phyloP scores from a whole-genome alignment of 2,113 vertebrate species.

The Myrmophylax atrothorax region DNA sequence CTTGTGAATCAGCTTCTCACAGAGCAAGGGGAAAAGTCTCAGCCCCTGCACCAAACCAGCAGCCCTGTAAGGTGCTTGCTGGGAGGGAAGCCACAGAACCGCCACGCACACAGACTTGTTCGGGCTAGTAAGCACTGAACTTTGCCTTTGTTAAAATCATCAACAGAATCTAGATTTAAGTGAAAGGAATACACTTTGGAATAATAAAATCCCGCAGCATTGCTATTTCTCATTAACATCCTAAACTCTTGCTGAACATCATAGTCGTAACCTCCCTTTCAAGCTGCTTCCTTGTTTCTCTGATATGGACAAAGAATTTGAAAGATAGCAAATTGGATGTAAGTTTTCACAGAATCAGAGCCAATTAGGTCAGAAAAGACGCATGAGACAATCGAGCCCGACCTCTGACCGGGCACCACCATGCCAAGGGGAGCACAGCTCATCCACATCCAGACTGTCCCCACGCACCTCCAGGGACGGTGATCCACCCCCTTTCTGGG shows the following conservation, averaged over 20 bases:
- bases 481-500: not conserved
- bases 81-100: slow-evolving; percentile 2
- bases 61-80: not conserved
- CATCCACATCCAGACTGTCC: not conserved
- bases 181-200: not conserved
- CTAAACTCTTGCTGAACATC: not conserved
- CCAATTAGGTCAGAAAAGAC: not conserved
- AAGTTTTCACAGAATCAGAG: not conserved
- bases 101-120: not conserved
- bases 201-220: not conserved
- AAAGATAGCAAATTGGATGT: rapidly evolving
- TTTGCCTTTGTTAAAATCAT: slow-evolving; percentile 44
- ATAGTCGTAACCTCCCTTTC: not conserved
- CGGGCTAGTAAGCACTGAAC: not conserved
- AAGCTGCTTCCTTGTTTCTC: not conserved
- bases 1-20: slow-evolving; percentile 42
- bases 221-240: not conserved
- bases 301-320: not conserved
- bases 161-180: slow-evolving; percentile 34
- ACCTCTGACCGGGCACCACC: no score
- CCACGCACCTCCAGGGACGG: no score
- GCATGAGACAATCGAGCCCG: no score
- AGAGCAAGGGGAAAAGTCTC: not conserved
- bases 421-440: rapidly evolving
- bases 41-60: not conserved